phyloP scores from a whole-genome alignment of 2,113 vertebrate genomes.

The Thunnus thynnus region DNA sequence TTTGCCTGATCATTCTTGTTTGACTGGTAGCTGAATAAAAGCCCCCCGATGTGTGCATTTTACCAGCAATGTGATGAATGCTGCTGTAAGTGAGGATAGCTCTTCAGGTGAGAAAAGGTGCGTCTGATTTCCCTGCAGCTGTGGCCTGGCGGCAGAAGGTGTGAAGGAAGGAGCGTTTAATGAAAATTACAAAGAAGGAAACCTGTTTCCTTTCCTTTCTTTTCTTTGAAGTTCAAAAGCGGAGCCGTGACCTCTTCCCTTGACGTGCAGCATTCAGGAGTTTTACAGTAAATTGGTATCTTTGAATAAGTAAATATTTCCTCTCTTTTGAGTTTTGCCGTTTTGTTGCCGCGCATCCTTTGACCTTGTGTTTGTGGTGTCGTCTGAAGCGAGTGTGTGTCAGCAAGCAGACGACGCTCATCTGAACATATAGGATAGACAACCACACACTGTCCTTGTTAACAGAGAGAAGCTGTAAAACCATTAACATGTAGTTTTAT shows the following conservation, averaged over 20 bases:
- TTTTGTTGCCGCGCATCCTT: slow-evolving; percentile 22
- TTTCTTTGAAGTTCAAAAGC: slow-evolving; percentile 31
- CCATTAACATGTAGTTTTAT: slow-evolving; percentile 27
- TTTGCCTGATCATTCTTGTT: slow-evolving; percentile 51
- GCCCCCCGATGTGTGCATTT: slow-evolving; percentile 59
- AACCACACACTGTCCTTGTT: slow-evolving; percentile 12
- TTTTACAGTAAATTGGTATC: slow-evolving; percentile 43
- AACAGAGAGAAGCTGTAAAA: not conserved
- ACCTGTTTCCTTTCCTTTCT: slow-evolving; percentile 14
- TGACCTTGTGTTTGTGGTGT: slow-evolving; percentile 44
- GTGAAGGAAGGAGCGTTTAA: slow-evolving; percentile 58
- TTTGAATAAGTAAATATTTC: slow-evolving; percentile 65
- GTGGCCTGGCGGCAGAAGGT: slow-evolving; percentile 32
- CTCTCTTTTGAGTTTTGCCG: slow-evolving; percentile 41
- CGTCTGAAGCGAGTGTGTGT: slow-evolving; percentile 1
- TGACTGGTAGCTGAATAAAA: slow-evolving; percentile 62
- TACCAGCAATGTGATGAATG: slow-evolving; percentile 51
- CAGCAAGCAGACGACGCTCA: slow-evolving; percentile 8
- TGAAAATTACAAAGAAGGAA: slow-evolving; percentile 53
- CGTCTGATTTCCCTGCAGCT: slow-evolving; percentile 52
- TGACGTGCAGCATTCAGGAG: slow-evolving; percentile 39
- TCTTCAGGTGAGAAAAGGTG: slow-evolving; percentile 53
- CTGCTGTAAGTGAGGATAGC: slow-evolving; percentile 37
- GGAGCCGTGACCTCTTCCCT: slow-evolving; percentile 53
- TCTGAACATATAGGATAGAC: not conserved